phyloP scores from a whole-genome alignment of 2,888 invertebrate species.

The Choristoneura rosaceana region DNA sequence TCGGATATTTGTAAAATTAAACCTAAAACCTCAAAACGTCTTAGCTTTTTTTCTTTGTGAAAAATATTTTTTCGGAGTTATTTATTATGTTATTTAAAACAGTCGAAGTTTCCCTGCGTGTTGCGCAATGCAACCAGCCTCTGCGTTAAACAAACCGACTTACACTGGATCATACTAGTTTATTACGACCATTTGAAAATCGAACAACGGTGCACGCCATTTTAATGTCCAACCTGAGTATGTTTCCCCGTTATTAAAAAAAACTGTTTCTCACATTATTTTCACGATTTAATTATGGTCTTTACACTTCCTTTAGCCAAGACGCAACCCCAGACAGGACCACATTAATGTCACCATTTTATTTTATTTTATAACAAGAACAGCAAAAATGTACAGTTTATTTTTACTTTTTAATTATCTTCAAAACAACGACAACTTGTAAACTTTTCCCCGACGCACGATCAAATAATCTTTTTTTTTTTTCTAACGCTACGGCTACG shows the following conservation, averaged over 20 bases:
- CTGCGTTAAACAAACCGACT: constrained; percentile 26
- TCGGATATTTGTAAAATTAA: not conserved
- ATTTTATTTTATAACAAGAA: too few relatives aligned
- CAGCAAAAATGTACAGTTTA: too few relatives aligned
- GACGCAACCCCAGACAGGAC: not conserved
- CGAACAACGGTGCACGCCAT: constrained; percentile 28
- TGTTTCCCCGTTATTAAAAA: not conserved
- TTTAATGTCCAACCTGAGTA: not conserved
- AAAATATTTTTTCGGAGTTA: not conserved
- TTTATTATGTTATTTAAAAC: constrained; percentile 30
- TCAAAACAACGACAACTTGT: too few relatives aligned
- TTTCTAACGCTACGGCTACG: not conserved
- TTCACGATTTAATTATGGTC: not conserved
- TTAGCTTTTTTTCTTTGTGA: not conserved
- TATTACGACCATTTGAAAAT: constrained; percentile 38
- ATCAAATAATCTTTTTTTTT: too few relatives aligned
- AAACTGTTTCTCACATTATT: too few relatives aligned
- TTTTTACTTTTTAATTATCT: too few relatives aligned
- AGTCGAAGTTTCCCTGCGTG: constrained; percentile 28
- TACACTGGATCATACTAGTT: constrained; percentile 40
- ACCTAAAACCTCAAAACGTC: not conserved
- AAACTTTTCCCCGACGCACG: too few relatives aligned
- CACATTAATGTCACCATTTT: too few relatives aligned
- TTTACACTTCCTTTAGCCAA: not conserved
- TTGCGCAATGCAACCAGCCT: constrained; percentile 38